Base-by-base conservation (phyloP, 2,113 vertebrate species). In the Camelus bactrianus region DNA sequence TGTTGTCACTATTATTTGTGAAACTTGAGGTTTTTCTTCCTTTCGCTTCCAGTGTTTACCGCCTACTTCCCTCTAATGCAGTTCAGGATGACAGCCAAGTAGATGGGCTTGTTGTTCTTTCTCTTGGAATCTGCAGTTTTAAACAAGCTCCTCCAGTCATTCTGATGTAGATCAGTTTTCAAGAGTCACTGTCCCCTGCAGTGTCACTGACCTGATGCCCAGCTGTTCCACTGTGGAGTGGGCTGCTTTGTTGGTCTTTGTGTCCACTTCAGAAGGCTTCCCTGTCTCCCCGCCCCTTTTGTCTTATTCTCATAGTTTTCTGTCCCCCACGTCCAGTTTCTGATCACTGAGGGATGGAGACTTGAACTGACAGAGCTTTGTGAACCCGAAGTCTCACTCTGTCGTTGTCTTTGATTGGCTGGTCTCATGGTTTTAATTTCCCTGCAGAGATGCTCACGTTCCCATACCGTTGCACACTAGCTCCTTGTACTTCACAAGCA, bases 201-300 rank as follows among this genome's bases (percentile, higher is more conserved):
- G 60, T 26, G 48, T 42, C 28, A 12, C 26, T 89, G 38, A 13
- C 35, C 3, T 38, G 12, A 10, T 19, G 35, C 38, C 73, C 32
- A 28, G 17, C 65, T 14, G 3, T 72, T 42, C 64, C 17, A 11
- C 28, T 38, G 24, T 8, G 24, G 26, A 30, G 4, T 35, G 20
- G 83, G 69, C 72, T 46, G 0, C 58, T 80, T 75, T 32, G 30
- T 92, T 52, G 28, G 32, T 83, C 54, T 89, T 75, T 28, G 6
- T 54, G 77, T 88, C 62, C 24, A 1, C 72, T 30, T 70, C 19
- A n/a, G 17, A 91, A 93, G 16, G 16, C 54, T 79, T 87, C 32
- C 17, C 12, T n/a, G 0, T 26, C 1, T 19, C 30, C 22, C 10
- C 22, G 7, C 0, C 9, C 24, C 19, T n/a, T 58, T 62, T 62